Evolutionary conservation across 2,888 invertebrate species (phyloP).

Genomic region (Pteria penguin): DNA sequence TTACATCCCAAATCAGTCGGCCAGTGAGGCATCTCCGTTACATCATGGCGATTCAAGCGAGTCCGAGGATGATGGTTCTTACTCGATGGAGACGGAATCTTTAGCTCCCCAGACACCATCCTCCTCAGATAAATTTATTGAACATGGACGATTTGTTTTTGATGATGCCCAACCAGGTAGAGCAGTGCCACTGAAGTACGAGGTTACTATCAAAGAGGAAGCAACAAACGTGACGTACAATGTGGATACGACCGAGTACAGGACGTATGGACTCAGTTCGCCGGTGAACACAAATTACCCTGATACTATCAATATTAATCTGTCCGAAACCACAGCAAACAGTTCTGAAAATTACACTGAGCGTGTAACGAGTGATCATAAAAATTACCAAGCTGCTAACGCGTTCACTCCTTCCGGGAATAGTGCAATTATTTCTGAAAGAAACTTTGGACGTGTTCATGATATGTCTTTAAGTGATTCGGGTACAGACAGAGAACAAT

Average conservation of each 20-base stretch:
- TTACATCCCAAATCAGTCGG: constrained; percentile 29
- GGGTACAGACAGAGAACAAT: constrained; percentile 14
- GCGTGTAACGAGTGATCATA: constrained; percentile 51
- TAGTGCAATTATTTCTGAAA: constrained; percentile 29
- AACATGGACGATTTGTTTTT: constrained; percentile 27
- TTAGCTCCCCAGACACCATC: constrained; percentile 45
- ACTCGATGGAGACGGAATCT: constrained; percentile 58
- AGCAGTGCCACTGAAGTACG: constrained; percentile 57
- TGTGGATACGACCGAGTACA: constrained; percentile 71
- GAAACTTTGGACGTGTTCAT: constrained; percentile 22
- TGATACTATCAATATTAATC: constrained; percentile 65
- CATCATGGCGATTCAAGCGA: neutral
- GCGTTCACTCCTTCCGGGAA: constrained; percentile 12
- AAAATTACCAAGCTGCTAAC: constrained; percentile 47
- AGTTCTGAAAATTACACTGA: constrained; percentile 56
- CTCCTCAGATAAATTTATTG: constrained; percentile 31
- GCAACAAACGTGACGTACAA: constrained; percentile 69
- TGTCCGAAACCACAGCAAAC: constrained; percentile 59
- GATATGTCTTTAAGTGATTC: constrained; percentile 15
- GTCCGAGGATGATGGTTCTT: constrained; percentile 50
- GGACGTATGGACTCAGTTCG: constrained; percentile 58
- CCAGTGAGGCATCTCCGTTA: too few species aligned
- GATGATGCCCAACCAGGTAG: constrained; percentile 33
- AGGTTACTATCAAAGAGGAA: constrained; percentile 68
- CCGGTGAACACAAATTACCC: constrained; percentile 53